A percentile compares a stretch with the other conserved stretches of the same genome.
Conservation (phyloP, 2,797 vertebrate species). For the Neopelma chrysocephalum region DNA sequence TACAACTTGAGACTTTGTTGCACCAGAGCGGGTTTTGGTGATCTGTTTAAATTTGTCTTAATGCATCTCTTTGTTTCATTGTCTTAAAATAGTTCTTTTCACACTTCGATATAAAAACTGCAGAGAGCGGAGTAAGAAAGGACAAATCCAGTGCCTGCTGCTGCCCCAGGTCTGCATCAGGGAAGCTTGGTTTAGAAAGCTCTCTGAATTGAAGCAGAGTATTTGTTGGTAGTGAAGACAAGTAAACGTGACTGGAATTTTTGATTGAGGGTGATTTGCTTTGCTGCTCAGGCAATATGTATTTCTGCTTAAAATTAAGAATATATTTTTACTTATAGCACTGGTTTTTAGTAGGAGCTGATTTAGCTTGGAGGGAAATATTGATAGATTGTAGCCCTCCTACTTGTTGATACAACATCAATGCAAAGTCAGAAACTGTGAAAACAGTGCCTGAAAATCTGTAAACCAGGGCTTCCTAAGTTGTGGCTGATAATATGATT, state of each 20-base stretch:
- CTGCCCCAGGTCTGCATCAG: not conserved
- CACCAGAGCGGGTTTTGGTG: not conserved
- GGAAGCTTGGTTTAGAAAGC: not conserved
- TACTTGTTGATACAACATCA: not conserved
- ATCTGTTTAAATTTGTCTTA: not conserved
- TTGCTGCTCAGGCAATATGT: not conserved
- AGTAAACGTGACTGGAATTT: not conserved
- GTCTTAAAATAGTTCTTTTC: no score
- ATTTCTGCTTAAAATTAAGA: not conserved
- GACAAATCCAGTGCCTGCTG: not conserved
- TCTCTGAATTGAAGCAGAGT: not conserved
- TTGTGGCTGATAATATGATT: not conserved
- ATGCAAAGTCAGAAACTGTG: not conserved
- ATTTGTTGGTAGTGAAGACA: not conserved
- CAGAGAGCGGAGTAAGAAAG: not conserved
- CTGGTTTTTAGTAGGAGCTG: not conserved
- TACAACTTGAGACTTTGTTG: not conserved
- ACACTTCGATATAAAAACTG: not conserved
- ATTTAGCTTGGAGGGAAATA: not conserved
- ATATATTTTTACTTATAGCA: not conserved
- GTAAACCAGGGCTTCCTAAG: not conserved
- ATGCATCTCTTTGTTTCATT: no score
- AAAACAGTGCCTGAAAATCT: not conserved
- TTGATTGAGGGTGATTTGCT: not conserved
- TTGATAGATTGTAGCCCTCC: not conserved